Evolutionary conservation across 2,888 invertebrate genomes (phyloP).

Genomic region (Cantharis flavilabris): DNA sequence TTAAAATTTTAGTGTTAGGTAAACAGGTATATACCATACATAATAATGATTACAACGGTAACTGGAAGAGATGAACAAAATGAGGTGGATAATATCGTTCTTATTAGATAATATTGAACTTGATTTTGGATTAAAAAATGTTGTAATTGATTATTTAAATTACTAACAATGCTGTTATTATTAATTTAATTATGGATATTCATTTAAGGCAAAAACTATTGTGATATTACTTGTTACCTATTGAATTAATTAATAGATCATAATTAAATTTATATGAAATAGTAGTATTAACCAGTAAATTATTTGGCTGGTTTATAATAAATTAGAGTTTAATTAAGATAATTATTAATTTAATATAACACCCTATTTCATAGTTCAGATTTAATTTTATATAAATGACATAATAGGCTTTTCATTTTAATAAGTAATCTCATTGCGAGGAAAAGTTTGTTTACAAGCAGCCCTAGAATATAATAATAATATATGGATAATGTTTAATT

Average conservation of each 20-base stretch:
- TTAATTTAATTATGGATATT: background rate
- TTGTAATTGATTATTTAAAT: background rate
- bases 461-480: too few species aligned
- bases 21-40: background rate
- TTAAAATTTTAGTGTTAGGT: background rate
- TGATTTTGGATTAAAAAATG: background rate
- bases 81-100: background rate
- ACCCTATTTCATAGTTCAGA: background rate
- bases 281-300: background rate
- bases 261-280: background rate
- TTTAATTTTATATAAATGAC: background rate
- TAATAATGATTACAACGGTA: background rate
- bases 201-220: background rate
- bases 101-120: background rate
- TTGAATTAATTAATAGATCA: background rate
- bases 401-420: background rate
- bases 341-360: background rate
- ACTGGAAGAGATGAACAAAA: background rate
- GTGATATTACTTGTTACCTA: background rate
- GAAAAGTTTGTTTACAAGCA: background rate
- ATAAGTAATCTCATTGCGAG: background rate
- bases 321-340: background rate
- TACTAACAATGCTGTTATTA: background rate
- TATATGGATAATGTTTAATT: background rate
- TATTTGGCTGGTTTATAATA: background rate